Conservation (phyloP, 1,140 invertebrate genomes). For the Hylyphantes graminicola region DNA sequence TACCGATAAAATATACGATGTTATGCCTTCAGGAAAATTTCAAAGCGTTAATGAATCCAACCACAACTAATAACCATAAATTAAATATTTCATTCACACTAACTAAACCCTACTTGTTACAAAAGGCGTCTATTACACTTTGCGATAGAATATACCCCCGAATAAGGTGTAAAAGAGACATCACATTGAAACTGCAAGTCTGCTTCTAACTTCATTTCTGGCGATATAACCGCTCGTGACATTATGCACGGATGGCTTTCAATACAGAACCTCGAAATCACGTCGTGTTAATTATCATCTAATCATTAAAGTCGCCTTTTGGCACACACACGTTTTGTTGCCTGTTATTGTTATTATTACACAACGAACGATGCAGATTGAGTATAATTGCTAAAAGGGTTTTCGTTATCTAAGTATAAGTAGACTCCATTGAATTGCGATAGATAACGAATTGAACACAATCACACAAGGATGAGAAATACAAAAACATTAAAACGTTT, state of each 20-base stretch:
- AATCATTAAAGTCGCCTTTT: conserved; percentile 41
- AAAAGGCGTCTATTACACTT: no score
- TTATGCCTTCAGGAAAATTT: no score
- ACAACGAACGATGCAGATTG: neutral
- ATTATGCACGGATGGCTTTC: conserved; percentile 39
- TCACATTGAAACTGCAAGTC: no score
- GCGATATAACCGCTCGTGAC: conserved; percentile 11
- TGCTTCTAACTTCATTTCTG: neutral
- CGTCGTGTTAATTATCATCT: conserved; percentile 40
- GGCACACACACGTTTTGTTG: conserved; percentile 27
- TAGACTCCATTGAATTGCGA: neutral
- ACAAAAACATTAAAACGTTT: no score
- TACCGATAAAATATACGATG: no score
- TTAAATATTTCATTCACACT: no score
- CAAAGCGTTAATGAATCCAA: no score
- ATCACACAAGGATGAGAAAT: conserved; percentile 3
- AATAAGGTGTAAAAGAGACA: no score
- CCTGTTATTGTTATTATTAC: conserved; percentile 14
- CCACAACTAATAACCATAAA: no score
- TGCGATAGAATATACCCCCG: no score
- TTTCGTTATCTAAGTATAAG: conserved; percentile 1
- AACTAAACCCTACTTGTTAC: no score
- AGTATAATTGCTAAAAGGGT: conserved; percentile 20
- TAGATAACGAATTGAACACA: neutral
- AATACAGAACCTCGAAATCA: conserved; percentile 22